A percentile compares a stretch with the other conserved stretches of the same genome.
phyloP scores from a whole-genome alignment of 2,888 invertebrate species.

The Sipha maydis region DNA sequence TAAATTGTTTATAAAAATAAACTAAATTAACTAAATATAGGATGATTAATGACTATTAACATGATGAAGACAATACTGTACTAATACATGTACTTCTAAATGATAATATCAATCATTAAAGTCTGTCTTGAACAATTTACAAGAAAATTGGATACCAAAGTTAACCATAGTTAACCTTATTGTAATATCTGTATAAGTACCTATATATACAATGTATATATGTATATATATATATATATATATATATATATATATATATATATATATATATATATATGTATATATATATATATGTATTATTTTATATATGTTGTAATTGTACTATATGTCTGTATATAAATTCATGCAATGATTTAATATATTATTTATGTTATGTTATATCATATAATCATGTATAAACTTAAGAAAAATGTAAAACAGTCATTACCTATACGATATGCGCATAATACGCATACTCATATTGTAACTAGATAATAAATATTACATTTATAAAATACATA shows the following conservation, averaged over 20 bases:
- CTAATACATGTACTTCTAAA: not conserved
- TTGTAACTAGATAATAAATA: not conserved
- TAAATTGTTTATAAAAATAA: not conserved
- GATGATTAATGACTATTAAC: not conserved
- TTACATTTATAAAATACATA: not conserved
- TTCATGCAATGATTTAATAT: not conserved
- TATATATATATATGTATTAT: too few relatives aligned
- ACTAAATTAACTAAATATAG: not conserved
- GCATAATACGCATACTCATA: not conserved
- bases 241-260: too few relatives aligned
- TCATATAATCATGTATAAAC: not conserved
- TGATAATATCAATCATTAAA: not conserved
- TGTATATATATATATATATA: too few relatives aligned
- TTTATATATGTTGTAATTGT: not conserved
- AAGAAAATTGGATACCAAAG: conserved; percentile 1
- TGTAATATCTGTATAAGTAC: not conserved
- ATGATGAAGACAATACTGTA: not conserved
- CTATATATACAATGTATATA: too few relatives aligned
- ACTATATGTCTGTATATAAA: not conserved
- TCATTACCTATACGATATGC: not conserved
- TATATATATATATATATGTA: too few relatives aligned
- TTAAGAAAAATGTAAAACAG: not conserved
- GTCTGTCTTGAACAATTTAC: conserved; percentile 7
- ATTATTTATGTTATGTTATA: not conserved
- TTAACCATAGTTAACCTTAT: not conserved